Conservation (phyloP, 2,797 vertebrate genomes). For the Coccyzus lansbergi region DNA sequence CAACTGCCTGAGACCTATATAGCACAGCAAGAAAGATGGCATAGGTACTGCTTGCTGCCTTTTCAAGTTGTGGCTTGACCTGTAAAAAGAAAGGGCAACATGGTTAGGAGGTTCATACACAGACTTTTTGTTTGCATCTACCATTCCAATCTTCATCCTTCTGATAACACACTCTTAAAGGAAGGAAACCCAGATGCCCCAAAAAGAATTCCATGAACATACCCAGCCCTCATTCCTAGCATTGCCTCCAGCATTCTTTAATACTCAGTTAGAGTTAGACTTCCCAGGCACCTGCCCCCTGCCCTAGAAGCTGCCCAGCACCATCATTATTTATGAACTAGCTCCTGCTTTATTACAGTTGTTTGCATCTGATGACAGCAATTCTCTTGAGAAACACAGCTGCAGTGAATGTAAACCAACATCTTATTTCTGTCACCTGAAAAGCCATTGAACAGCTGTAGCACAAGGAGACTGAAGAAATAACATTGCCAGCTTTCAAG, state of each 20-base stretch:
- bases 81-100: slow-evolving; percentile 16
- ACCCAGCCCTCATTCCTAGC: neutral
- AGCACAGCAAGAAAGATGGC: fast-evolving
- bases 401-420: fast-evolving
- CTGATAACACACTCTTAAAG: neutral
- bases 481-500: neutral
- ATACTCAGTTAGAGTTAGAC: neutral
- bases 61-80: slow-evolving; percentile 51
- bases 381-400: neutral
- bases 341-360: neutral
- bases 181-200: neutral
- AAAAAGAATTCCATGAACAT: neutral
- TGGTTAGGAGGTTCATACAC: neutral
- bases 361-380: neutral
- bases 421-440: neutral
- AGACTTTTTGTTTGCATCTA: neutral
- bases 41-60: neutral
- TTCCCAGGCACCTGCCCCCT: no score
- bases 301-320: no score
- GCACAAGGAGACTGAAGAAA: neutral
- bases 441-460: neutral
- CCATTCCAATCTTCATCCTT: neutral
- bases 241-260: neutral
- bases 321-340: neutral
- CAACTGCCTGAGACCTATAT: slow-evolving; percentile 46